These are phyloP conservation scores for Apantesis nais DNA, from an alignment of 2,888 invertebrate species.

Conservation along the genomic window DNA sequence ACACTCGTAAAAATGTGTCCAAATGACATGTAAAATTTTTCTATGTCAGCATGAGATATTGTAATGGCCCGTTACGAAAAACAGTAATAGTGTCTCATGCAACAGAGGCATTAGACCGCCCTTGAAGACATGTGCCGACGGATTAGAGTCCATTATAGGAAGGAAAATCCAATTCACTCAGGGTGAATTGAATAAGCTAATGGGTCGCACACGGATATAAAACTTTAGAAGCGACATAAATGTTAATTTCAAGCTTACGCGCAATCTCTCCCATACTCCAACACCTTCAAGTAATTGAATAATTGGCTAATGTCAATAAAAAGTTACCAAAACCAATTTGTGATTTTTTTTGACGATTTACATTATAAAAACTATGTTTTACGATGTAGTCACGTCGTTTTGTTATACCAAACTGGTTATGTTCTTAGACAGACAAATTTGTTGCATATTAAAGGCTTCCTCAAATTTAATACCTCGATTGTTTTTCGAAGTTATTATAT, in stretches of 20 bases:
- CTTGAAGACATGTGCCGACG: slow-evolving; percentile 74
- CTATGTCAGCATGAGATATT: slow-evolving; percentile 84
- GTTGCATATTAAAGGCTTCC: slow-evolving; percentile 47
- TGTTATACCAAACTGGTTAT: slow-evolving; percentile 49
- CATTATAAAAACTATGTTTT: slow-evolving; percentile 51
- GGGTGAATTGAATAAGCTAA: slow-evolving; percentile 82
- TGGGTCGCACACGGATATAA: slow-evolving; percentile 64
- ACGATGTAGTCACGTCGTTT: slow-evolving; percentile 49
- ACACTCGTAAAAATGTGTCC: slow-evolving; percentile 78
- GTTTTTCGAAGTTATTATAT: no score
- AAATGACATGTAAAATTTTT: slow-evolving; percentile 85
- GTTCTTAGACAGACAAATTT: slow-evolving; percentile 36
- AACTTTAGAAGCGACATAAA: slow-evolving; percentile 55
- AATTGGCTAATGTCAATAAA: slow-evolving; percentile 55
- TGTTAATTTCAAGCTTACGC: slow-evolving; percentile 55
- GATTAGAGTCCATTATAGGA: slow-evolving; percentile 74
- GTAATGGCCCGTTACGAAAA: slow-evolving; percentile 84
- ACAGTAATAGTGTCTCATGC: slow-evolving; percentile 79
- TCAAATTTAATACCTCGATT: slow-evolving; percentile 37
- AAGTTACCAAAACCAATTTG: slow-evolving; percentile 54
- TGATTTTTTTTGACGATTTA: slow-evolving; percentile 48
- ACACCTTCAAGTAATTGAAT: slow-evolving; percentile 51
- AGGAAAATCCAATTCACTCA: slow-evolving; percentile 76
- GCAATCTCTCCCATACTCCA: slow-evolving; percentile 42
- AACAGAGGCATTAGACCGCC: slow-evolving; percentile 75